These are phyloP conservation scores for Zosterops lateralis DNA, from an alignment of 2,113 vertebrate species.

Conservation along the genomic window DNA sequence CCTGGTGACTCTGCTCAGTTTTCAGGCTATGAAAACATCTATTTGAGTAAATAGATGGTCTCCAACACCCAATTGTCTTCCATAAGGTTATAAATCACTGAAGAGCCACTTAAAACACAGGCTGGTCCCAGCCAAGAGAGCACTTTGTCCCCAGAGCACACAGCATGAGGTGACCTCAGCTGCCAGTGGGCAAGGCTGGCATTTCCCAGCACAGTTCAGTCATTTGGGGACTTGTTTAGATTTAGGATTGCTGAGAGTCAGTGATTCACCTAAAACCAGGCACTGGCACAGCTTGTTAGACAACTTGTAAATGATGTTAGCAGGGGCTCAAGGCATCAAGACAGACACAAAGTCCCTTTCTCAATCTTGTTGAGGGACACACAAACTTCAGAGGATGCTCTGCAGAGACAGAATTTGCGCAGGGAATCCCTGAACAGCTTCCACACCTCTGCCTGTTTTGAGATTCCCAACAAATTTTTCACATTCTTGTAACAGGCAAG, in stretches of 20 bases:
- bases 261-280: neutral
- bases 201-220: neutral
- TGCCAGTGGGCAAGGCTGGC: neutral
- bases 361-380: neutral
- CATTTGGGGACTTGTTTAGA: neutral
- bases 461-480: neutral
- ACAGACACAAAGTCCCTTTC: neutral
- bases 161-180: neutral
- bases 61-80: neutral
- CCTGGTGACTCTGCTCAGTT: neutral
- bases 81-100: neutral
- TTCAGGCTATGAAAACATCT: neutral
- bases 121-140: neutral
- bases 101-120: neutral
- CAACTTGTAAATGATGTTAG: neutral
- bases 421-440: neutral
- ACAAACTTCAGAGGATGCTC: neutral
- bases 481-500: accelerated
- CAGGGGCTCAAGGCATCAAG: neutral
- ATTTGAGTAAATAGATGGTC: neutral
- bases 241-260: neutral
- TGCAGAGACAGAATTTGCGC: neutral
- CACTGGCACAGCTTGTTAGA: neutral
- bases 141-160: neutral
- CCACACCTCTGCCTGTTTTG: neutral